These are phyloP conservation scores for Leuciscus waleckii DNA, from an alignment of 2,797 vertebrate species.

Conservation along the genomic window DNA sequence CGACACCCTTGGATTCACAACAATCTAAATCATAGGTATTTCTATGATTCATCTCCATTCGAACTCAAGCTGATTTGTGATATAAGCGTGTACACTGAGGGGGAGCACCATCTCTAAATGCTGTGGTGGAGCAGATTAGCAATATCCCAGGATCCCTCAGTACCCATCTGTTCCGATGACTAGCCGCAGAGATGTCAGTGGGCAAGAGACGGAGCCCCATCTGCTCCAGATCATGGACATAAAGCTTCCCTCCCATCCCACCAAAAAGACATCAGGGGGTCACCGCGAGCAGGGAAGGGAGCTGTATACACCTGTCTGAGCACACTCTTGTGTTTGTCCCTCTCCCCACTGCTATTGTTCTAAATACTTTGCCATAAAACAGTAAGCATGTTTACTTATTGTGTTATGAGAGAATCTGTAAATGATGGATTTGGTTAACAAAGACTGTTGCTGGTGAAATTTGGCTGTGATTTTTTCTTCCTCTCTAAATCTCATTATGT, in stretches of 20 bases:
- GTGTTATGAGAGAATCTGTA: neutral
- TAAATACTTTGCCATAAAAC: neutral
- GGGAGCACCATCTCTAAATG: constrained; percentile 53
- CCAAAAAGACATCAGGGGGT: constrained; percentile 38
- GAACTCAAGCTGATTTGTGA: constrained; percentile 35
- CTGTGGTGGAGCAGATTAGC: constrained; percentile 74
- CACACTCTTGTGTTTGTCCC: neutral
- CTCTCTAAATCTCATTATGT: constrained; percentile 44
- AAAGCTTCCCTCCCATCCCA: constrained; percentile 15
- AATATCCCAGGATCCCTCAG: constrained; percentile 69
- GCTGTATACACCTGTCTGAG: constrained; percentile 33
- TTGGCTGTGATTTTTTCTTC: neutral
- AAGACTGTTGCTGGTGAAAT: constrained; percentile 12
- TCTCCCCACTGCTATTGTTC: neutral
- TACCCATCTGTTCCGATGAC: constrained; percentile 74
- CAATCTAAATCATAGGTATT: constrained; percentile 10
- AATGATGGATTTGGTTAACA: constrained; percentile 22
- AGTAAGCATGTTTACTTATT: neutral
- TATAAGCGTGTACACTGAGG: constrained; percentile 54
- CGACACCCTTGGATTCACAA: neutral
- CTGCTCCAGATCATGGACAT: constrained; percentile 64
- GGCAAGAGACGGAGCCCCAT: constrained; percentile 67
- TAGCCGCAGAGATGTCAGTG: constrained; percentile 54
- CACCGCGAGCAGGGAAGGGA: constrained; percentile 13
- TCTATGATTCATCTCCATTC: constrained; percentile 23